Evolutionary conservation across 1,140 invertebrate genomes (phyloP), one percentile per base, ranked within the genome.

Genomic region (Himalopsyche phryganea): DNA sequence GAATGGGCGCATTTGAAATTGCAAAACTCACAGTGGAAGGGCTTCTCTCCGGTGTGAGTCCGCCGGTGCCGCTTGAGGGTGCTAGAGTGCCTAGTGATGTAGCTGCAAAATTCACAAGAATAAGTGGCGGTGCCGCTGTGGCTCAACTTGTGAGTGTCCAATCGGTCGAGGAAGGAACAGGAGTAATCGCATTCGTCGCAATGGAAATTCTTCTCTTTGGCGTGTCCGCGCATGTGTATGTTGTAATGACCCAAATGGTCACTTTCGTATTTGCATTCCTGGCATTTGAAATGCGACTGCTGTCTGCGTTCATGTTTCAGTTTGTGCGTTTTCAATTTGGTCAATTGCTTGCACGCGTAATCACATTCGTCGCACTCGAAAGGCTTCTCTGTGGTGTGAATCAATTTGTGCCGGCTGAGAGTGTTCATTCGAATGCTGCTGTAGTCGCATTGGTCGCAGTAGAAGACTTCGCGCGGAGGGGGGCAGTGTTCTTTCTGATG

Each of bases 271-370:
- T 14, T 14, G 7, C 50, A 51, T 42, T 51, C 36, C 7, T 41
- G 35, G 50, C 50, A 51, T n/a, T 40, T 51, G 20, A 36, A 50
- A 33, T 33, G 13, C 7, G 13, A 13, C 36, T 41, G 36, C 5
- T 20, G 19, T 7, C 9, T n/a, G 23, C 1, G 23, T 6, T 10
- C 40, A n/a, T 51, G 50, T 6, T 10, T 51, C 11, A 42, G 13
- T 51, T 41, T 51, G 36, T 51, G 50, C 2, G 36, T 35, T 42
- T 51, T 51, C n/a, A 51, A 28, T 15, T 51, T 51, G 38, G 38
- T 51, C 19, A 36, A 41, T 4, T 41, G 38, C 41, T 51, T 51
- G 17, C 50, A 51, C 1, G 14, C 19, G 19, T 45, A 53, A 13
- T 53, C 50, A 10, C 50, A 53, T 18, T 36, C 6, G 32, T 53